Base-by-base conservation (phyloP, 2,888 invertebrate species). In the Synanthedon formicaeformis region DNA sequence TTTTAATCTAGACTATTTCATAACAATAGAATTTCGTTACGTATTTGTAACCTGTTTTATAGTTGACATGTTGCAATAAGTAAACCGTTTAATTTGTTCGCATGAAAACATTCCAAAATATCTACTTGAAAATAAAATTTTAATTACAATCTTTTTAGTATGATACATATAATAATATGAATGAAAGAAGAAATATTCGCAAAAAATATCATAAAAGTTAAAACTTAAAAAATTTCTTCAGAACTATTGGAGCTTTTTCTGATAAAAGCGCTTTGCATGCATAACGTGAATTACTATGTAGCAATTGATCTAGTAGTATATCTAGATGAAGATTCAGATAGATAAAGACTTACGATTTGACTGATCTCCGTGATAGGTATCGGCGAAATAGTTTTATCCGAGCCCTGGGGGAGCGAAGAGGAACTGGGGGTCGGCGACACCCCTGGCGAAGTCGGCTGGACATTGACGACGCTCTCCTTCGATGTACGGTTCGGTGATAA, bases 401-500 rank as follows among this genome's bases (percentile, higher is more conserved):
- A 86, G 67, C 89, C 88, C 62, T 90, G 89, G 62, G 90, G 88
- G 68, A 87, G 88, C 56, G 90, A 90, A 40, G 90, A 84, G 55
- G 86, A 83, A 67, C 88, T 88, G 57, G 90, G 89, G 55, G 92
- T 92, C 55, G 92, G 92, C 48, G 92, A 92, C 56, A 86, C 86
- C 60, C 88, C 88, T 62, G 73, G 91, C 53, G 83, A 81, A 54
- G 70, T 87, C 41, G 89, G 88, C 64, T 89, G 89, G 60, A 88
- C 88, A 71, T 90, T 90, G 55, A 89, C 87, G 59, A 90, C 90
- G 81, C 88, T 89, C 75, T 94, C 93, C 83, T 94, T 94, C 48
- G 92, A 91, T 54, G 91, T 91, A 70, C 94, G 92, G 77, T 94
- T 94, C 13, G 95, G 94, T 56, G 94, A 94, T 72, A 95, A 89